These are phyloP conservation scores for Leptinotarsa texana DNA, from an alignment of 1,140 invertebrate species.

Conservation along the genomic window DNA sequence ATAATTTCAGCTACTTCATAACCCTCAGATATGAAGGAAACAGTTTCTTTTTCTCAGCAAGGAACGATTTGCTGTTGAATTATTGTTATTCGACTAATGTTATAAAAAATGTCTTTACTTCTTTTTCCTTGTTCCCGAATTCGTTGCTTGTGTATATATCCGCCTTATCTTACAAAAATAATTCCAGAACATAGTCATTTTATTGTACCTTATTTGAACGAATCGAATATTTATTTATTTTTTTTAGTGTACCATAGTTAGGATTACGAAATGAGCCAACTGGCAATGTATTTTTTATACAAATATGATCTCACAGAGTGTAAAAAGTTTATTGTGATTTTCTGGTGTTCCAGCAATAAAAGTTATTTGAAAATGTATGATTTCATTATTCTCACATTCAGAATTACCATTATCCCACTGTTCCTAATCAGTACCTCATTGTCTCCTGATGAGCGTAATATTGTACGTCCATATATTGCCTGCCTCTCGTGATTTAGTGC, in stretches of 20 bases:
- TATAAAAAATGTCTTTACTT: not conserved
- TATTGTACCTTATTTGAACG: conserved; percentile 41
- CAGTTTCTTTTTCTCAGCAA: too few relatives aligned
- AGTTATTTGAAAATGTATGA: conserved; percentile 12
- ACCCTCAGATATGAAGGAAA: too few relatives aligned
- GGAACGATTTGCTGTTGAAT: too few relatives aligned
- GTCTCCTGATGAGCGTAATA: too few relatives aligned
- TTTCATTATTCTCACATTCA: too few relatives aligned
- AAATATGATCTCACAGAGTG: conserved; percentile 39
- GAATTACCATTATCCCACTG: too few relatives aligned
- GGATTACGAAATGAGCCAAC: conserved; percentile 22
- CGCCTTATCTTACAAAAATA: conserved; percentile 5
- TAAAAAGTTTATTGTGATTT: conserved; percentile 39
- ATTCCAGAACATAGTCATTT: conserved; percentile 45
- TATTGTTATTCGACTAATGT: not conserved
- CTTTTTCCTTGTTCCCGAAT: conserved; percentile 9
- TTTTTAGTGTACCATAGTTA: conserved; percentile 40
- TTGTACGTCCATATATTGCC: too few relatives aligned
- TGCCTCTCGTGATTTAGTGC: too few relatives aligned
- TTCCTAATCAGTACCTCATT: too few relatives aligned
- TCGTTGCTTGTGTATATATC: conserved; percentile 12
- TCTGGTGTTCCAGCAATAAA: conserved; percentile 31
- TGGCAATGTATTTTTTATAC: conserved; percentile 40
- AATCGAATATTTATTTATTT: conserved; percentile 33
- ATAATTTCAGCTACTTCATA: too few relatives aligned